Percentiles rank a stretch among this genome's conserved stretches.
phyloP scores from a whole-genome alignment of 2,113 vertebrate genomes.

The Serilophus lunatus region DNA sequence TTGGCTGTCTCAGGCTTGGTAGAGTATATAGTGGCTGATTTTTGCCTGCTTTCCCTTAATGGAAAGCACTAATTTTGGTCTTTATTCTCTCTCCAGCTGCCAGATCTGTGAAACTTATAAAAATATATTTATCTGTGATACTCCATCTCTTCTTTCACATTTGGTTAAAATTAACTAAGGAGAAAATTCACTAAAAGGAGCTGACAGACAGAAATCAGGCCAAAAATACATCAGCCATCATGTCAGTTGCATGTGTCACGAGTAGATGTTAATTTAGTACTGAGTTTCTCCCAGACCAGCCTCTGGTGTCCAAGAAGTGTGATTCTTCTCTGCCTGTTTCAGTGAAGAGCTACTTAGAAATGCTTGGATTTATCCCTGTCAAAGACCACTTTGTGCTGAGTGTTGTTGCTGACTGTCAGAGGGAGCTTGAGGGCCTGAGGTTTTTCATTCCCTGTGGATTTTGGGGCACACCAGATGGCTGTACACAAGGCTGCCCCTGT shows the following conservation, averaged over 20 bases:
- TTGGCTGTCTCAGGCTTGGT: neutral
- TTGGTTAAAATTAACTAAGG: slow-evolving; percentile 38
- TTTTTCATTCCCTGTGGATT: neutral
- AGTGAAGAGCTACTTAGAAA: neutral
- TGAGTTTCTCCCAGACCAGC: neutral
- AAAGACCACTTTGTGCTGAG: neutral
- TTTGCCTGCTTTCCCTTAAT: slow-evolving; percentile 33
- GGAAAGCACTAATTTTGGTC: slow-evolving; percentile 42
- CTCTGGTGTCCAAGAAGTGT: neutral
- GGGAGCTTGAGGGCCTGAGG: neutral
- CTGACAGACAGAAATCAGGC: neutral
- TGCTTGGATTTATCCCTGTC: neutral
- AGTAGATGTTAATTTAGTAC: neutral
- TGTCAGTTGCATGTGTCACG: neutral
- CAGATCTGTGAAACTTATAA: slow-evolving; percentile 40
- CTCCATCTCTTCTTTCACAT: slow-evolving; percentile 25
- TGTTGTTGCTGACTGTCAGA: neutral
- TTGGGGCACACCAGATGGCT: neutral
- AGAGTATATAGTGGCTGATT: neutral
- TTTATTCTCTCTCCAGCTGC: slow-evolving; percentile 33
- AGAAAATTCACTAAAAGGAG: slow-evolving; percentile 8
- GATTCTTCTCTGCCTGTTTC: neutral
- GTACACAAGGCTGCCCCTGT: neutral
- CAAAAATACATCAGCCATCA: neutral
- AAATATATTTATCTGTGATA: slow-evolving; percentile 47